These are phyloP conservation scores for Disparrhopalites patrizii DNA, from an alignment of 2,888 invertebrate genomes.

Conservation along the genomic window DNA sequence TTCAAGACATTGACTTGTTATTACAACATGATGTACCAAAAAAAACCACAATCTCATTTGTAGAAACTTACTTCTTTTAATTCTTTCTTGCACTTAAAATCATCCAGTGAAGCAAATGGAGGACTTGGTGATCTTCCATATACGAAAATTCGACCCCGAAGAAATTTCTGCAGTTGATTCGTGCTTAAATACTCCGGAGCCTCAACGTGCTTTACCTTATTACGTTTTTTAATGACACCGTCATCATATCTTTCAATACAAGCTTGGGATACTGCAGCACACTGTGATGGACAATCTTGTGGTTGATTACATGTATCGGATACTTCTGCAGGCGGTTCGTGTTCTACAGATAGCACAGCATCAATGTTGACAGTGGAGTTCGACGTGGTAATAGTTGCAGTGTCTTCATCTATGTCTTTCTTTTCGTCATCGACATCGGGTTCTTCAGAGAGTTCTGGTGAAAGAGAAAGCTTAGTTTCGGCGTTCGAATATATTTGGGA, in stretches of 20 bases:
- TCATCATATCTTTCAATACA: no score
- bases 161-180: not conserved
- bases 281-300: not conserved
- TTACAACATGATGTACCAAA: not conserved
- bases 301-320: no score
- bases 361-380: no score
- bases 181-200: no score
- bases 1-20: not conserved
- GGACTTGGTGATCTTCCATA: not conserved
- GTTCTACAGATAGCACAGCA: no score
- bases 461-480: not conserved
- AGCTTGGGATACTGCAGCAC: no score
- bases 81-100: slow-evolving; percentile 14
- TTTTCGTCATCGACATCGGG: not conserved
- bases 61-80: slow-evolving; percentile 19
- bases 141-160: slow-evolving; percentile 15
- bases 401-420: no score
- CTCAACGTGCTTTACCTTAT: no score
- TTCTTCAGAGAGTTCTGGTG: not conserved
- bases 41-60: not conserved
- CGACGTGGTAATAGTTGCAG: no score
- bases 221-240: no score
- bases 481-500: no score
- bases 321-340: no score
- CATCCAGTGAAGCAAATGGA: slow-evolving; percentile 6